Evolutionary conservation across 2,797 vertebrate genomes (phyloP).

Genomic region (Sebastes taczanowskii): DNA sequence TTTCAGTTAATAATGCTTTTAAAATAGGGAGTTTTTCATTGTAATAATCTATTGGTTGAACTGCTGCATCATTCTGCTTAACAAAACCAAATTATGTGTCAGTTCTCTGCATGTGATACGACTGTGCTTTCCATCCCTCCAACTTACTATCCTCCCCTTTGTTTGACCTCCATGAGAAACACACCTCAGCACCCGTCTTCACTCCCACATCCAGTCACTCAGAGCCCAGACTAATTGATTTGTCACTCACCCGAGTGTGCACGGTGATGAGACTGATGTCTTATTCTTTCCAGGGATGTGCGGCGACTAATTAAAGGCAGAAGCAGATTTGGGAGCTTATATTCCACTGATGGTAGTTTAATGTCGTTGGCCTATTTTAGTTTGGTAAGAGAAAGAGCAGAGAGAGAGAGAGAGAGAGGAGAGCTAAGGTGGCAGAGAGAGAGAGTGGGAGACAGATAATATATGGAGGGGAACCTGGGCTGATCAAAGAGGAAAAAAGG

Average conservation of each 20-base stretch:
- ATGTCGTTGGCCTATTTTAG: constrained; percentile 57
- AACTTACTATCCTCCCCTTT: constrained; percentile 11
- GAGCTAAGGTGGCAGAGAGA: not conserved
- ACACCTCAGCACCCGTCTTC: not conserved
- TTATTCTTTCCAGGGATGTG: constrained; percentile 41
- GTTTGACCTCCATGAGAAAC: constrained; percentile 23
- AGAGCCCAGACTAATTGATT: constrained; percentile 31
- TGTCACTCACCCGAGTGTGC: constrained; percentile 28
- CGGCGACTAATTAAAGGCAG: constrained; percentile 46
- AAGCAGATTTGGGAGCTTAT: constrained; percentile 35
- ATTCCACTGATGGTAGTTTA: constrained; percentile 41
- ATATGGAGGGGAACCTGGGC: constrained; percentile 1
- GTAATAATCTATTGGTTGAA: not conserved
- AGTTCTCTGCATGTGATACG: not conserved
- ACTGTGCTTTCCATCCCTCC: not conserved
- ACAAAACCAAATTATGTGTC: no score
- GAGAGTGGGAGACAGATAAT: constrained; percentile 9
- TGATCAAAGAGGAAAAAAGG: constrained; percentile 46
- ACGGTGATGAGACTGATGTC: constrained; percentile 23
- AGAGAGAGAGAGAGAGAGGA: not conserved
- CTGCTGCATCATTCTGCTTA: no score
- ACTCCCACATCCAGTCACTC: constrained; percentile 9
- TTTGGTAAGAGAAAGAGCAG: not conserved
- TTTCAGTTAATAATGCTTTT: not conserved
- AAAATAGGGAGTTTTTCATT: not conserved